Evolutionary conservation across 2,888 invertebrate genomes (phyloP), one percentile per base, ranked within the genome.

Genomic region (Microchrysa polita): DNA sequence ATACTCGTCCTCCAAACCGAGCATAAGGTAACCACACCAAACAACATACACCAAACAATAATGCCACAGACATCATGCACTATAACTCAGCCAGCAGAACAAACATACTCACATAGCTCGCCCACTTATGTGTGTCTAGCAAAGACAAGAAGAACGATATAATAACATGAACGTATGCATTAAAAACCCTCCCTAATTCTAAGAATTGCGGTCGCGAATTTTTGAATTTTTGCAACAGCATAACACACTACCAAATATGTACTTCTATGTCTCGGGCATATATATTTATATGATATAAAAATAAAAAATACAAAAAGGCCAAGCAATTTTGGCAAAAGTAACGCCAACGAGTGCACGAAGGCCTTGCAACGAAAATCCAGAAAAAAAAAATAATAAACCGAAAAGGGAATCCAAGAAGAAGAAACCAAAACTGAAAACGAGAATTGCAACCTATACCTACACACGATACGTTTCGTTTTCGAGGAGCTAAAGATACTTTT

Each of bases 201-300:
- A 75, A 75, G 78, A 78, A 78, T 76, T 77, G 74, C 76, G 77
- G 77, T 77, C 77, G 77, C 77, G 77, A 77, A 77, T 73, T 73
- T 73, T 63, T 53, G 63, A 75, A 77, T 77, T 75, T 75, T 76
- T 59, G 75, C 75, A 18, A 65, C 2, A 7, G 7, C 27, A 18
- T 53, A 67, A 40, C 57, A 55, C 57, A 69, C 55, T n/a, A n/a
- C n/a, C n/a, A 69, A 69, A 34, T 34, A 34, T n/a, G n/a, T n/a
- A n/a, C n/a, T n/a, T n/a, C n/a, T n/a, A n/a, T n/a, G n/a, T 2
- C 27, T 7, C 27, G 27, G n/a, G 27, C 27, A 34, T 34, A 34
- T n/a, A n/a, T 34, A 34, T 34, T 34, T 7, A 34, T n/a, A n/a
- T n/a, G n/a, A n/a, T n/a, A n/a, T 34, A 34, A 34, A 34, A 34